Evolutionary conservation across 2,797 vertebrate species (phyloP).

Genomic region (Helicolenus hilgendorfi): DNA sequence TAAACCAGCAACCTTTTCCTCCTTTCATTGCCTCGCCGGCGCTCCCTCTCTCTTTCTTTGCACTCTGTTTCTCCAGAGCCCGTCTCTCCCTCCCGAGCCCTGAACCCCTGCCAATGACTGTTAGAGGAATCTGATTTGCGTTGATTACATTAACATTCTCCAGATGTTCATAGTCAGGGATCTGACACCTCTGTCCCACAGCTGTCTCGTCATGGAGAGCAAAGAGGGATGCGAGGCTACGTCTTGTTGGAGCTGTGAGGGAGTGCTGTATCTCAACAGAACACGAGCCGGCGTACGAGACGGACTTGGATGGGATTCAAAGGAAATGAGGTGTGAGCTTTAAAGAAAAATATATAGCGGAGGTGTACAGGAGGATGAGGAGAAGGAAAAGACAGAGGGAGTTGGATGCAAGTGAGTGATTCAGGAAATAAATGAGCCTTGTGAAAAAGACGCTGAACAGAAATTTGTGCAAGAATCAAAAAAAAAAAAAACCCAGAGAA

Average conservation of each 20-base stretch:
- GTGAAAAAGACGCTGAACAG: constrained; percentile 20
- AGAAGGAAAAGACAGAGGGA: constrained; percentile 23
- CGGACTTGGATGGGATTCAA: constrained; percentile 54
- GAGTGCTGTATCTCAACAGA: constrained; percentile 33
- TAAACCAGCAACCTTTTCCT: constrained; percentile 43
- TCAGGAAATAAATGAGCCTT: constrained; percentile 37
- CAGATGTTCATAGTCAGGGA: constrained; percentile 82
- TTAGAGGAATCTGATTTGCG: constrained; percentile 76
- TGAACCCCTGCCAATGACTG: constrained; percentile 68
- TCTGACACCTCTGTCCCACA: constrained; percentile 74
- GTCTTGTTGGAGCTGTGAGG: constrained; percentile 32
- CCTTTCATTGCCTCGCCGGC: constrained; percentile 5
- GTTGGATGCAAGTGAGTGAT: constrained; percentile 20
- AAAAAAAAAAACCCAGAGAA: constrained; percentile 12
- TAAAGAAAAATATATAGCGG: constrained; percentile 53
- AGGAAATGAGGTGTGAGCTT: constrained; percentile 67
- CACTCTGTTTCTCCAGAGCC: constrained; percentile 45
- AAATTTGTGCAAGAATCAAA: constrained; percentile 26
- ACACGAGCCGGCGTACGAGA: constrained; percentile 3
- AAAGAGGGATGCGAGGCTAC: constrained; percentile 9
- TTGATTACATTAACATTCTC: constrained; percentile 83
- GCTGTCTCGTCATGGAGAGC: constrained; percentile 49
- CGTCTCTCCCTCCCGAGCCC: constrained; percentile 44
- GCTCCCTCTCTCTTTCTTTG: neutral
- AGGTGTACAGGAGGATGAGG: constrained; percentile 4